Percentiles rank a stretch among this genome's conserved stretches.
These are phyloP conservation scores for Thalassarche chlororhynchos DNA, from an alignment of 2,113 vertebrate genomes.

Conservation along the genomic window DNA sequence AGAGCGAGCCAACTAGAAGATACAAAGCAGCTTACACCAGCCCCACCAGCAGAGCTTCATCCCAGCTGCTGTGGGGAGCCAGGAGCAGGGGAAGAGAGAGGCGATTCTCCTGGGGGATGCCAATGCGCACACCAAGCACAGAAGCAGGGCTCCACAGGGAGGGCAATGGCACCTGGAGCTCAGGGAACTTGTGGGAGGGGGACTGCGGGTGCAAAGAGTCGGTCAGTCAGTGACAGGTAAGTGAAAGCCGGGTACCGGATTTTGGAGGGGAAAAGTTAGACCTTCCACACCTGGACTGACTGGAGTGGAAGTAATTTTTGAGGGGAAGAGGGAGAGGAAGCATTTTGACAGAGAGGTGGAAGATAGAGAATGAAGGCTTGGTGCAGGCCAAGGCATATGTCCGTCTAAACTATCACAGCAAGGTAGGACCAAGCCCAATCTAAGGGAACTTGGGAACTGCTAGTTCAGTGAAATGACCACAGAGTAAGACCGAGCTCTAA, in stretches of 20 bases:
- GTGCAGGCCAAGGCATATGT: neutral
- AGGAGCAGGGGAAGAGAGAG: neutral
- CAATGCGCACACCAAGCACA: neutral
- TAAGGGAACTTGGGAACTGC: neutral
- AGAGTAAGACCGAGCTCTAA: neutral
- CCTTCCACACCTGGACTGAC: neutral
- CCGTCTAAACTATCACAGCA: neutral
- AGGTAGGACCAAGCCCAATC: neutral
- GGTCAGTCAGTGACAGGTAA: neutral
- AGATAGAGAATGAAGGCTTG: neutral
- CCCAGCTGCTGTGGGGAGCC: neutral
- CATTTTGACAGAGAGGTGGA: neutral
- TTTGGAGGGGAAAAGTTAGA: neutral
- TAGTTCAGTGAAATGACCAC: neutral
- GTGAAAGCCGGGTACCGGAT: neutral
- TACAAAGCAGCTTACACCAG: neutral
- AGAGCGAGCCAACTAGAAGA: neutral
- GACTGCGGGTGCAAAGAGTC: neutral
- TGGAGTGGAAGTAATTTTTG: neutral
- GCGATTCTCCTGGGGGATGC: neutral
- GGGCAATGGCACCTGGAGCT: neutral
- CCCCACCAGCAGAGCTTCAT: neutral
- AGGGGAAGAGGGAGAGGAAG: neutral
- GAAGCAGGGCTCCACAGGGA: neutral
- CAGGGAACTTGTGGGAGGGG: neutral